Evolutionary conservation across 2,797 vertebrate species (phyloP).

Genomic region (Xerus rutilus): DNA sequence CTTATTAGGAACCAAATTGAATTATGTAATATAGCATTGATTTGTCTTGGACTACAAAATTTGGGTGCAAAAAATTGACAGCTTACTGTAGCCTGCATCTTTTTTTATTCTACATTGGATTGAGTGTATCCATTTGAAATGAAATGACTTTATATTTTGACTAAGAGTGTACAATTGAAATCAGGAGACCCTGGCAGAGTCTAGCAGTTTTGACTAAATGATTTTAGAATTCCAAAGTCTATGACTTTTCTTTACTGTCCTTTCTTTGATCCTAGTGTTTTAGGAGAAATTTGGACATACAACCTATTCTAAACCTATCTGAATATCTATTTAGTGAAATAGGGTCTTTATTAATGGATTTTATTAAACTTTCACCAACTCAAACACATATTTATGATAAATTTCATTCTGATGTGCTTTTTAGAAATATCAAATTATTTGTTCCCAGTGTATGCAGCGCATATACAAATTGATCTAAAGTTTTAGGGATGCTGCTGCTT

Average conservation of each 20-base stretch:
- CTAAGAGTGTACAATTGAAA: neutral
- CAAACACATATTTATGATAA: neutral
- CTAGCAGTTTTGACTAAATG: slow-evolving; percentile 5
- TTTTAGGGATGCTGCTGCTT: neutral
- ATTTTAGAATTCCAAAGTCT: neutral
- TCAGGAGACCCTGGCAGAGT: neutral
- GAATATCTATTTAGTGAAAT: neutral
- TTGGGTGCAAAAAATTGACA: neutral
- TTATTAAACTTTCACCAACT: neutral
- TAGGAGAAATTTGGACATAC: neutral
- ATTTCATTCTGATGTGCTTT: neutral
- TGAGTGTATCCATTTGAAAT: neutral
- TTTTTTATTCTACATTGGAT: neutral
- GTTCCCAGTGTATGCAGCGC: neutral
- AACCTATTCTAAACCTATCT: neutral
- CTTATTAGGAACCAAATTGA: neutral
- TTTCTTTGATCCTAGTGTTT: neutral
- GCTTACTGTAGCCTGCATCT: neutral
- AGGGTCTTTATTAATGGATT: neutral
- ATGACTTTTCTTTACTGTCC: neutral
- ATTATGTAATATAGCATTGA: neutral
- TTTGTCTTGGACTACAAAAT: neutral
- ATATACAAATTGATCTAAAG: neutral
- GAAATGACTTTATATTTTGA: neutral
- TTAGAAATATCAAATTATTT: neutral